Conservation (phyloP, 2,888 invertebrate species). For the Drosophila anceps region DNA sequence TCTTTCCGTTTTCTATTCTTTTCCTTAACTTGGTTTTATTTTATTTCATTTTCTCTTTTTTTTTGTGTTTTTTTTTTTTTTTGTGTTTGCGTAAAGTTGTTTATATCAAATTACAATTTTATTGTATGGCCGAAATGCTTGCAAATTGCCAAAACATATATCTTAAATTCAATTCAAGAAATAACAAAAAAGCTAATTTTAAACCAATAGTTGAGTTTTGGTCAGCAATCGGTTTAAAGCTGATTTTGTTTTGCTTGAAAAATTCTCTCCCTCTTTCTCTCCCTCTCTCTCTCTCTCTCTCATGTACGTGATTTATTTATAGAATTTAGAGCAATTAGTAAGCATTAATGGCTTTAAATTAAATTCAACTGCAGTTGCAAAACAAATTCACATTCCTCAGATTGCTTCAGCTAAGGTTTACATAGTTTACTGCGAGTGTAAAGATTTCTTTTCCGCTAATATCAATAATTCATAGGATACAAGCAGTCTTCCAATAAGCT, state of each 20-base stretch:
- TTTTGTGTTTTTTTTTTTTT: slow-evolving; percentile 2
- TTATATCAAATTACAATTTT: slow-evolving; percentile 77
- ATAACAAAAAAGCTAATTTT: slow-evolving; percentile 10
- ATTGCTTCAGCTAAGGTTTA: not conserved
- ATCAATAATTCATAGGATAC: not conserved
- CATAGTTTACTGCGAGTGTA: not conserved
- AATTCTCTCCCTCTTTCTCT: too few species aligned
- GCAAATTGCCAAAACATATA: slow-evolving; percentile 50
- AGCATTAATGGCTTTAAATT: too few species aligned
- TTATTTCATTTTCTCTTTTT: slow-evolving; percentile 1
- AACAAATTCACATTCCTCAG: not conserved
- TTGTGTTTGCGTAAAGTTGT: slow-evolving; percentile 54
- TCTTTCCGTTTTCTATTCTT: slow-evolving; percentile 26
- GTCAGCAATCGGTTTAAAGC: slow-evolving; percentile 1
- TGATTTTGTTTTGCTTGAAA: not conserved
- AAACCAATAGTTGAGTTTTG: not conserved
- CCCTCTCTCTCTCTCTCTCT: too few species aligned
- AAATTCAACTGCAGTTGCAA: not conserved
- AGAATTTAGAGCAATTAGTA: too few species aligned
- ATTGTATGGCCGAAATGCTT: slow-evolving; percentile 61
- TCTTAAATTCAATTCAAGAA: slow-evolving; percentile 51
- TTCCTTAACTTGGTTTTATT: not conserved
- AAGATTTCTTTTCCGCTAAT: not conserved
- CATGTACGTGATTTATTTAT: too few species aligned
- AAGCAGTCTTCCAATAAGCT: not conserved